phyloP scores from a whole-genome alignment of 2,113 vertebrate genomes.

The Cariama cristata region DNA sequence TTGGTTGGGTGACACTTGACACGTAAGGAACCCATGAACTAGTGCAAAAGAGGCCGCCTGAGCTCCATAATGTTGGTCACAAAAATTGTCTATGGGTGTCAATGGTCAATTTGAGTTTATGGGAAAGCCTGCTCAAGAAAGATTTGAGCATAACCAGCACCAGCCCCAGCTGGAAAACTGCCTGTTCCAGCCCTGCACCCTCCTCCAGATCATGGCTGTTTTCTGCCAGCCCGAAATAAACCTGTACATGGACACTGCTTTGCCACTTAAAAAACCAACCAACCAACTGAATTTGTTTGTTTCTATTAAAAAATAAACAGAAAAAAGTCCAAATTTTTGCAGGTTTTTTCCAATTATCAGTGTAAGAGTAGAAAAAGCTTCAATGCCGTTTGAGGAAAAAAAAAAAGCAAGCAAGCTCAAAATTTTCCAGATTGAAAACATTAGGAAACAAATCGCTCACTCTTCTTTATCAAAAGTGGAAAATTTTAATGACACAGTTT shows the following conservation, averaged over 20 bases:
- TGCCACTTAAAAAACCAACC: neutral
- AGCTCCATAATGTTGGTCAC: neutral
- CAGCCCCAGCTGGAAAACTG: neutral
- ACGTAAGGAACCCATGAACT: neutral
- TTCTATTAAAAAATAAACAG: neutral
- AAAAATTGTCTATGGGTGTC: neutral
- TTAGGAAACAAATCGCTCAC: neutral
- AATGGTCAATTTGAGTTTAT: neutral
- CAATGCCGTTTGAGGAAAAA: neutral
- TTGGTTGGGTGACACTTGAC: neutral
- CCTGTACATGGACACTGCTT: neutral
- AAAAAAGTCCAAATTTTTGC: neutral
- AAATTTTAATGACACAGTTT: neutral
- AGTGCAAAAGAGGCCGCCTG: neutral
- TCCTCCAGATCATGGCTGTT: neutral
- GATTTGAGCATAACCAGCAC: neutral
- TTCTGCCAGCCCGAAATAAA: neutral
- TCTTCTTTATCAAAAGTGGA: neutral
- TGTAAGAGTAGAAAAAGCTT: neutral
- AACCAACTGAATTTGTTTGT: neutral
- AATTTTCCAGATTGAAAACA: neutral
- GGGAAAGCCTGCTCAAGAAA: neutral
- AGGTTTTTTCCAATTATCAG: neutral
- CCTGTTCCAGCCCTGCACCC: accelerated
- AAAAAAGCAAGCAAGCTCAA: neutral